These are phyloP conservation scores for Stenotaenia linearis DNA, from an alignment of 2,888 invertebrate genomes.

Conservation along the genomic window DNA sequence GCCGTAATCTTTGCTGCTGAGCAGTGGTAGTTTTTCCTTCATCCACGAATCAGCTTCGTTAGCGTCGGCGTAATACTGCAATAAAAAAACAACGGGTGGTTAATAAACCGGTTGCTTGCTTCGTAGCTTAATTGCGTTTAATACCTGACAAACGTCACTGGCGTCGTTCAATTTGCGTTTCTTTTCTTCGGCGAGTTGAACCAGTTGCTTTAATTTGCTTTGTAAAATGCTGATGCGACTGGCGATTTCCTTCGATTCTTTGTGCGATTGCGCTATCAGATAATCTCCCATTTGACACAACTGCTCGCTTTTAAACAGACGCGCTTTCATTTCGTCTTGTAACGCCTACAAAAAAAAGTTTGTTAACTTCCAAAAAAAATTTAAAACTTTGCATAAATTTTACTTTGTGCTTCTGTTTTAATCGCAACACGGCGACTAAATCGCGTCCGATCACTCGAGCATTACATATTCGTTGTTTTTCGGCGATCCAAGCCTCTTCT, in stretches of 20 bases:
- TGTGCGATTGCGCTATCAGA: slow-evolving; percentile 73
- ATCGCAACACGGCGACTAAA: slow-evolving; percentile 76
- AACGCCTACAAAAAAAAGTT: slow-evolving; percentile 45
- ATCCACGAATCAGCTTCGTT: slow-evolving; percentile 98
- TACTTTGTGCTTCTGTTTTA: slow-evolving; percentile 89
- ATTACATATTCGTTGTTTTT: slow-evolving; percentile 87
- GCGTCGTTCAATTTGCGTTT: slow-evolving; percentile 76
- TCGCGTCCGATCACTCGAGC: slow-evolving; percentile 92
- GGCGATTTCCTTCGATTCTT: slow-evolving; percentile 73
- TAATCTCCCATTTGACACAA: slow-evolving; percentile 65
- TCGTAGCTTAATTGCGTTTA: too few species aligned
- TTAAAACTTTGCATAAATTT: too few species aligned
- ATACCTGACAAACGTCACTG: slow-evolving; percentile 86
- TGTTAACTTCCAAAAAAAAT: too few species aligned
- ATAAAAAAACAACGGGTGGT: background rate
- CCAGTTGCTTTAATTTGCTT: slow-evolving; percentile 83
- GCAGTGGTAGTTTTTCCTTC: slow-evolving; percentile 88
- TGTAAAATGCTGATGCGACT: slow-evolving; percentile 70
- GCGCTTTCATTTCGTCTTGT: slow-evolving; percentile 76
- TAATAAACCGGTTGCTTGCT: too few species aligned
- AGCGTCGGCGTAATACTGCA: slow-evolving; percentile 86
- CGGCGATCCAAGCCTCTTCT: slow-evolving; percentile 93
- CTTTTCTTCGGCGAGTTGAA: slow-evolving; percentile 68
- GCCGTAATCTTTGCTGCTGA: slow-evolving; percentile 88
- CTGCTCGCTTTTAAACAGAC: slow-evolving; percentile 65